Conservation (phyloP, 2,113 vertebrate genomes). For the Microcebus murinus region DNA sequence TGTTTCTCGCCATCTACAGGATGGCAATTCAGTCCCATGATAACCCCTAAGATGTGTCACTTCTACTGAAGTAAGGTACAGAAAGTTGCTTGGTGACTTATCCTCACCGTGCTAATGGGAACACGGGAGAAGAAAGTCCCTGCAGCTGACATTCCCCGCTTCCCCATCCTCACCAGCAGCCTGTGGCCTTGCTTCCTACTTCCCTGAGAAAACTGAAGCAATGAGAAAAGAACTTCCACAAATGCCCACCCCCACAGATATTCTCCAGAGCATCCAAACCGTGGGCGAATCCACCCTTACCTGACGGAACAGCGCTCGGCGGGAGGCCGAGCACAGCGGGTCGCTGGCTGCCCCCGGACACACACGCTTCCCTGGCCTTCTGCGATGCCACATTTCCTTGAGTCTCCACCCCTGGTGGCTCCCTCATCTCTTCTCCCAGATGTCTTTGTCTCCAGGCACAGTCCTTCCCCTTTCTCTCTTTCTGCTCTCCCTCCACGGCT, state of each 20-base stretch:
- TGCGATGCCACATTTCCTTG: rapidly evolving
- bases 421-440: not conserved
- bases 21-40: no score
- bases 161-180: not conserved
- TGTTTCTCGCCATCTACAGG: not conserved
- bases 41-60: not conserved
- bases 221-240: not conserved
- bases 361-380: rapidly evolving
- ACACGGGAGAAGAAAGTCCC: not conserved
- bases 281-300: no score
- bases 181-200: not conserved
- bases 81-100: not conserved
- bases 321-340: no score
- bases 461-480: not conserved
- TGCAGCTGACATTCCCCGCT: rapidly evolving
- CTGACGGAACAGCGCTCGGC: rapidly evolving
- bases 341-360: not conserved
- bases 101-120: not conserved
- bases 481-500: no score
- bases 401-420: not conserved
- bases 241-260: no score
- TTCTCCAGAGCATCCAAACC: no score
- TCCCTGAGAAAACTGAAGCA: not conserved
- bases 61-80: not conserved
- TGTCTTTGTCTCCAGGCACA: not conserved